Base-by-base conservation (phyloP, 2,113 vertebrate species). In the Rhea pennata region DNA sequence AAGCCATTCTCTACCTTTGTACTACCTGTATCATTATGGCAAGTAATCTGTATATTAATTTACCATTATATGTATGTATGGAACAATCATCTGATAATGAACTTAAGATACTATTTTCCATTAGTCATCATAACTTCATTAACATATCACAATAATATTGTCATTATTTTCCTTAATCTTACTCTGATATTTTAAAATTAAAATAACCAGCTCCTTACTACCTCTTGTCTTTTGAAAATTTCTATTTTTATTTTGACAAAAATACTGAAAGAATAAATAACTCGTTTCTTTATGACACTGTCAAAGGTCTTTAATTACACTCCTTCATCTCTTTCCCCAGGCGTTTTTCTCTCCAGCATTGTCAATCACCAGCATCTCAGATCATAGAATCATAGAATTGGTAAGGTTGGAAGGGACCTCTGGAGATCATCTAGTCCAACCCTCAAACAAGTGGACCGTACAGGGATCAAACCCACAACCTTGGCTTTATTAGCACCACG, bases 1-100 rank as follows among this genome's bases (percentile, higher is more conserved):
- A 50, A 70, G 53, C 69, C 0, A 0, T 9, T 24, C n/a, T 42
- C 56, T 4, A 14, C 46, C 79, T 42, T 65, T 29, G 50, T 9
- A 2, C 9, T 5, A 6, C 36, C 77, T 20, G 42, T 7, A 2
- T 7, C 5, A 7, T 36, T 12, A 12, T n/a, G 2, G 7, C 6
- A 12, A 9, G 27, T 36, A 8, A 1, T 36, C 15, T 8, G 7
- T 17, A 15, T 11, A 3, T 58, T 72, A 73, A 11, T 65, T 16
- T 40, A 6, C 36, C 17, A 5, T 44, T 14, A 36, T 36, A 36
- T 12, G 6, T 2, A 9, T 6, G 24, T 16, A 50, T 24, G 51
- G 59, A 26, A 10, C 44, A 15, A 39, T 5, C 13, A 26, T 12
- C 74, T 44, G 59, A 42, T 67, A 58, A 44, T 24, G 67, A 79